Evolutionary conservation across 2,113 vertebrate species (phyloP).

Genomic region (Eulacestoma nigropectus): DNA sequence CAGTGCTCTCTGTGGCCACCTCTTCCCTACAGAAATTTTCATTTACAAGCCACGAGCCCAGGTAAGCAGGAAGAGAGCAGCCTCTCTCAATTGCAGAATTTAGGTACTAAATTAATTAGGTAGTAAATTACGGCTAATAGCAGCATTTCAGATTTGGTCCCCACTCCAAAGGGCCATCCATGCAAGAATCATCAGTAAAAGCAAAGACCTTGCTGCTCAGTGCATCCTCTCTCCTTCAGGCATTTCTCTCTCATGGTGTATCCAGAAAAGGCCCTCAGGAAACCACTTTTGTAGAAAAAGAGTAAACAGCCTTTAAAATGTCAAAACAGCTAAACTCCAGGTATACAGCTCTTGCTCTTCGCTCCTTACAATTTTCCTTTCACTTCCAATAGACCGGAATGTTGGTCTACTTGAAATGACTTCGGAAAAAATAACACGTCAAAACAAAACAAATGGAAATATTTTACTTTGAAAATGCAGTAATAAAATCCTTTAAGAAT

Average conservation of each 20-base stretch:
- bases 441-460: not conserved
- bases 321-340: not conserved
- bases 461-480: not conserved
- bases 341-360: not conserved
- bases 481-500: not conserved
- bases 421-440: not conserved
- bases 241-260: not conserved
- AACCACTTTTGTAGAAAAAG: not conserved
- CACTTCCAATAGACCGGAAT: not conserved
- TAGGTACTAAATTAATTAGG: not conserved
- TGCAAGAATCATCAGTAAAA: not conserved
- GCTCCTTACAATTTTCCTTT: not conserved
- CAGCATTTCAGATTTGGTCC: not conserved
- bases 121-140: not conserved
- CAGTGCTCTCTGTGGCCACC: not conserved
- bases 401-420: not conserved
- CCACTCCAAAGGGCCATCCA: not conserved
- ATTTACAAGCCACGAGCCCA: not conserved
- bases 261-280: not conserved
- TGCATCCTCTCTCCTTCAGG: not conserved
- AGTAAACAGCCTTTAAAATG: not conserved
- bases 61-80: not conserved
- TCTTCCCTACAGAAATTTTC: not conserved
- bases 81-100: not conserved
- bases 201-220: not conserved